Evolutionary conservation across 2,113 vertebrate genomes (phyloP).

Genomic region (Microcebus griseorufus): DNA sequence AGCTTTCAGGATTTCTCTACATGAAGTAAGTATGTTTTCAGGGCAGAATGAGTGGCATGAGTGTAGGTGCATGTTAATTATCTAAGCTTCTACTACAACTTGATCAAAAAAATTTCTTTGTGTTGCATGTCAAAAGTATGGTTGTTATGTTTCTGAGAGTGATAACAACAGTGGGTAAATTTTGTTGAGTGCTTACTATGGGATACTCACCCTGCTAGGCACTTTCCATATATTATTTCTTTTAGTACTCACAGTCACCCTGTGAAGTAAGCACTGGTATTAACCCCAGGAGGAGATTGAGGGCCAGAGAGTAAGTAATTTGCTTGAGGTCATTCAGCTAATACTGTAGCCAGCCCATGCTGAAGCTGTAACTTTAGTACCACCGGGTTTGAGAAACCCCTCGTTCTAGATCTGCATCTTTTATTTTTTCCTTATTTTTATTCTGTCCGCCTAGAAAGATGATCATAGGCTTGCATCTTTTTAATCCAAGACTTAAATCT

Average conservation of each 20-base stretch:
- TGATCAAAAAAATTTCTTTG: background rate
- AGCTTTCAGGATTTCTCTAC: background rate
- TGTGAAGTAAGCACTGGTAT: background rate
- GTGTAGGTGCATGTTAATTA: background rate
- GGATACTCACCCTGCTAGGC: background rate
- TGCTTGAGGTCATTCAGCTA: background rate
- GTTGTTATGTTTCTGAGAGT: background rate
- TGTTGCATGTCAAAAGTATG: background rate
- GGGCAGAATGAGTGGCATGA: background rate
- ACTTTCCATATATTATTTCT: background rate
- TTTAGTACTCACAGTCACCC: background rate
- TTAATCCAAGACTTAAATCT: background rate
- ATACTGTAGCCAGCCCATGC: background rate
- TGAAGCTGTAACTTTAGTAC: background rate
- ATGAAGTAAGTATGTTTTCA: background rate
- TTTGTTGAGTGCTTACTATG: constrained; percentile 40
- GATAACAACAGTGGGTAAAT: background rate
- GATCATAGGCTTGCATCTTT: background rate
- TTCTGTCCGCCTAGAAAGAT: no score
- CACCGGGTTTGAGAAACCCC: background rate
- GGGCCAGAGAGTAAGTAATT: background rate
- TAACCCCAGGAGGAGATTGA: background rate
- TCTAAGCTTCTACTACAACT: background rate
- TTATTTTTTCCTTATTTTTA: no score
- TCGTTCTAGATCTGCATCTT: background rate